phyloP scores from a whole-genome alignment of 2,113 vertebrate species.

The Cromileptes altivelis region DNA sequence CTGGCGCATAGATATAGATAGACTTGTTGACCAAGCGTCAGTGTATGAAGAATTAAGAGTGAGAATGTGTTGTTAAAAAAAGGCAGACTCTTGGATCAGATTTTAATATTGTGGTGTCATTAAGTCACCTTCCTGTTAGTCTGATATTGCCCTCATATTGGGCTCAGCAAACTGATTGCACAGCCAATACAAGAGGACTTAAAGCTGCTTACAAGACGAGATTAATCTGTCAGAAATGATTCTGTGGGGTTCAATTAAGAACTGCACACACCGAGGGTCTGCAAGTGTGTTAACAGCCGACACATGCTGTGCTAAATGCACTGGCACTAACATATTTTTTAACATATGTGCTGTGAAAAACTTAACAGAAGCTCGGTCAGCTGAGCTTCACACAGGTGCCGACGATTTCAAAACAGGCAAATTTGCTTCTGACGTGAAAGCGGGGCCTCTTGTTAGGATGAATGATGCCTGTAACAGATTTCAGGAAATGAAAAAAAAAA shows the following conservation, averaged over 20 bases:
- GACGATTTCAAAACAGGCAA: slow-evolving; percentile 29
- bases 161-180: slow-evolving; percentile 22
- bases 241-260: slow-evolving; percentile 39
- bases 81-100: background rate
- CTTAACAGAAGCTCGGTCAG: slow-evolving; percentile 11
- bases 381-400: slow-evolving; percentile 28
- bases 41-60: too few species aligned
- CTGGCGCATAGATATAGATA: too few species aligned
- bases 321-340: slow-evolving; percentile 34
- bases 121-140: slow-evolving; percentile 3
- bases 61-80: too few species aligned
- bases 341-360: slow-evolving; percentile 38
- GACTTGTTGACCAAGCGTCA: too few species aligned
- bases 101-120: slow-evolving; percentile 22
- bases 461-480: slow-evolving; percentile 40
- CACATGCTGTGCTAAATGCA: slow-evolving; percentile 36
- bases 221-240: slow-evolving; percentile 52
- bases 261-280: slow-evolving; percentile 20
- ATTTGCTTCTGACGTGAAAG: slow-evolving; percentile 6
- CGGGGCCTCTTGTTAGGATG: slow-evolving; percentile 19
- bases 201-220: slow-evolving; percentile 55
- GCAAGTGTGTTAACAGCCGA: slow-evolving; percentile 46
- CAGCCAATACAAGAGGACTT: slow-evolving; percentile 18
- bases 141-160: slow-evolving; percentile 6
- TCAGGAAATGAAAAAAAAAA: slow-evolving; percentile 50